A percentile compares a stretch with the other conserved stretches of the same genome.
Conservation (phyloP, 2,797 vertebrate genomes). For the Bradypodion pumilum region DNA sequence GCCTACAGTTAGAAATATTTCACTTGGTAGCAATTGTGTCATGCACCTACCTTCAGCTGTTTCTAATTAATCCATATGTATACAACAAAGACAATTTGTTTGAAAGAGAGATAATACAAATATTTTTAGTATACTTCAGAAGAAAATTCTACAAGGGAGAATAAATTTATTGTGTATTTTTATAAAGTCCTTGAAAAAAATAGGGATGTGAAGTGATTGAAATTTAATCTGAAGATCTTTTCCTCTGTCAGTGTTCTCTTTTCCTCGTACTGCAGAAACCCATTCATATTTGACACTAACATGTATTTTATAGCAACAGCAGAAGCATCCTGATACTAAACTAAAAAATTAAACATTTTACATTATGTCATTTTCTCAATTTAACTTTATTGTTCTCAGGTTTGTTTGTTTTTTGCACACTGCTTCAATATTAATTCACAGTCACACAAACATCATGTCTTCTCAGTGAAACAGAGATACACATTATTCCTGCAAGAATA, state of each 20-base stretch:
- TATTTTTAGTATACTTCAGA: not conserved
- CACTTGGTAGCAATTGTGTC: no score
- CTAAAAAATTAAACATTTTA: no score
- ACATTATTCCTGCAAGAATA: not conserved
- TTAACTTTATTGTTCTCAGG: no score
- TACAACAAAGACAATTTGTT: no score
- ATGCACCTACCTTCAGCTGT: no score
- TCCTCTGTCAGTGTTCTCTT: constrained; percentile 31
- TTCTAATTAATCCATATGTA: no score
- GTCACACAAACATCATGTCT: constrained; percentile 9
- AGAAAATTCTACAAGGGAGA: constrained; percentile 3
- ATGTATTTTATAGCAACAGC: constrained; percentile 36
- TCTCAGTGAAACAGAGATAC: no score
- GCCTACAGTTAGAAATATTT: not conserved
- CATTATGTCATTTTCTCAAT: no score
- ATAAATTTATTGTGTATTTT: constrained; percentile 35
- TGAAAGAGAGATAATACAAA: no score
- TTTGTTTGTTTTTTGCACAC: no score
- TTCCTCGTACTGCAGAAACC: constrained; percentile 45
- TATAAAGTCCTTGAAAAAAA: constrained; percentile 34
- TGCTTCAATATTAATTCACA: no score
- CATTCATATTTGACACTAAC: constrained; percentile 36
- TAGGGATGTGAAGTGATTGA: constrained; percentile 30
- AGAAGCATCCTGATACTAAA: not conserved
- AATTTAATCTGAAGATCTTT: constrained; percentile 48